Evolutionary conservation across 2,888 invertebrate genomes (phyloP).

Genomic region (Mimumesa dahlbomi): DNA sequence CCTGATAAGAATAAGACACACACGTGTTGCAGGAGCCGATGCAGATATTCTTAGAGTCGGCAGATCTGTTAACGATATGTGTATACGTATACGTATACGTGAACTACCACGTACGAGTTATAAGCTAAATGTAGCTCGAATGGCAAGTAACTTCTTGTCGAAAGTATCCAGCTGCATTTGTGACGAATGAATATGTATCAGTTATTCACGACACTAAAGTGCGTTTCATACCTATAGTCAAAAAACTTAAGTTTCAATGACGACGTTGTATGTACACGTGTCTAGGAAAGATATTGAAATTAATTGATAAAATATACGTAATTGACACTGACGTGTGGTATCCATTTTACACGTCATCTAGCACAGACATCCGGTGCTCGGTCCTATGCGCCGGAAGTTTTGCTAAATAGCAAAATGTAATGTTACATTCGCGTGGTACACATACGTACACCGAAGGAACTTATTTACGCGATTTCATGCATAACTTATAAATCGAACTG

Average conservation of each 20-base stretch:
- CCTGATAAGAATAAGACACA: conserved; percentile 19
- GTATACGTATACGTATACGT: background rate
- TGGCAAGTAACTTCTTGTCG: background rate
- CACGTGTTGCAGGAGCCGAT: conserved; percentile 1
- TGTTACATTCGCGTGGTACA: conserved; percentile 8
- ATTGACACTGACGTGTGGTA: too few species aligned
- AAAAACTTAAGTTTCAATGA: too few species aligned
- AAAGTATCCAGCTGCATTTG: background rate
- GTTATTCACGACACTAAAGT: too few species aligned
- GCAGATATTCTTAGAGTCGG: conserved; percentile 11
- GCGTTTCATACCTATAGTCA: too few species aligned
- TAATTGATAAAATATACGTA: too few species aligned
- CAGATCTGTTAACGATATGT: background rate
- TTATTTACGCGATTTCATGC: background rate
- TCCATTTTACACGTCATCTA: conserved; percentile 7
- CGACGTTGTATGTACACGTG: too few species aligned
- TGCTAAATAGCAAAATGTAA: too few species aligned
- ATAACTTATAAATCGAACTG: background rate
- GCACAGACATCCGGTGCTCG: background rate
- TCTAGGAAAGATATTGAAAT: too few species aligned
- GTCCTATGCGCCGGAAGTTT: conserved; percentile 2
- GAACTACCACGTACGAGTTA: background rate
- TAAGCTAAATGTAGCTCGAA: conserved; percentile 1
- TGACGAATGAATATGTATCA: background rate
- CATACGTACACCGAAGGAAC: conserved; percentile 9